Evolutionary conservation across 2,888 invertebrate genomes (phyloP), one percentile per base, ranked within the genome.

Genomic region (Lysandra coridon): DNA sequence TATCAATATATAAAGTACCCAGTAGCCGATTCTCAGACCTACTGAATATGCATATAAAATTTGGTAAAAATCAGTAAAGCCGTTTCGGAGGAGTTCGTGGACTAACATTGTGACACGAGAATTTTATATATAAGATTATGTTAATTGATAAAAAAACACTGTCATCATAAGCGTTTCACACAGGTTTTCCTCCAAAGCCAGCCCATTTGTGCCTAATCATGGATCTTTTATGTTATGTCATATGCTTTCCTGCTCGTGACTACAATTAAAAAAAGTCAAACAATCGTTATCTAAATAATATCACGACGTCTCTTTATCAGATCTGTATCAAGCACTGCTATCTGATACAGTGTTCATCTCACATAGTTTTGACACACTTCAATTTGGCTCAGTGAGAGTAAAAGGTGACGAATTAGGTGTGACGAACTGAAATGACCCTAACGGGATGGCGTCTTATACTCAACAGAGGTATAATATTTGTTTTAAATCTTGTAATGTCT

Each of bases 361-460:
- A 23, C 76, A 53, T 30, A 44, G 23, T 53, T 80, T 80, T 57
- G 37, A 49, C 69, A 12, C 77, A 80, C 78, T 79, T 83, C 78
- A 81, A 81, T 79, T 33, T 23, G 30, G 7, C 33, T 33, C 17
- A 30, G 76, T 57, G 57, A 23, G 23, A 23, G 23, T 23, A 23
- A 23, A 23, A 23, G 23, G 23, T 23, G 23, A 23, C 23, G 23
- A 23, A 23, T 0, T 23, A 23, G 23, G 23, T 23, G 23, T 23
- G 23, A 23, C 23, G 49, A 30, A 76, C 5, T 4, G 49, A 74
- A 69, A 93, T 92, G 91, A 86, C 88, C 23, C 84, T 94, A 10
- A 89, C 83, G 80, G 93, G 93, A 87, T 94, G 94, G 93, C 86
- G 89, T 62, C 86, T 86, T 1, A 40, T 89, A 73, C 81, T 93